A percentile compares a stretch with the other conserved stretches of the same genome.
phyloP scores from a whole-genome alignment of 2,113 vertebrate species.

The Cottus gobio region DNA sequence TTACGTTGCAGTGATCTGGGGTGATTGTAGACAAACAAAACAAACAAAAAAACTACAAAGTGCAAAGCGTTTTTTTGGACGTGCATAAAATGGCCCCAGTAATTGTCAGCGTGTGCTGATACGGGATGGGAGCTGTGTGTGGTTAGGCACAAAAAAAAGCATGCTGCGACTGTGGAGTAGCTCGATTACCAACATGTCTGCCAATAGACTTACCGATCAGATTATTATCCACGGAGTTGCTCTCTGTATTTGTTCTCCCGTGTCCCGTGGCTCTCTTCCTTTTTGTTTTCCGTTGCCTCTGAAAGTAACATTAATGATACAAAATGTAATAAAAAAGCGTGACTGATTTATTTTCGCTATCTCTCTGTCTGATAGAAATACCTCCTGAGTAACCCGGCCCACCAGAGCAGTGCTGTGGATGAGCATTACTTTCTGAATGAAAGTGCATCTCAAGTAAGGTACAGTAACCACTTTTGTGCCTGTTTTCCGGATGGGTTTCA shows the following conservation, averaged over 20 bases:
- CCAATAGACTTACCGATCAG: background rate
- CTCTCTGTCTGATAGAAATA: conserved; percentile 77
- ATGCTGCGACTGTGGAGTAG: conserved; percentile 4
- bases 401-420: conserved; percentile 84
- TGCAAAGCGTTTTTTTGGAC: background rate
- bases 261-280: background rate
- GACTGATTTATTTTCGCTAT: background rate
- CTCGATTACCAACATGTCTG: background rate
- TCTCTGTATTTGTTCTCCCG: background rate
- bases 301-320: background rate
- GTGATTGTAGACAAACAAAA: background rate
- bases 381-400: conserved; percentile 83
- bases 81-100: background rate
- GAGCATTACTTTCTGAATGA: conserved; percentile 87
- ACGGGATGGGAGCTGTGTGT: background rate
- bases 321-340: background rate
- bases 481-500: background rate
- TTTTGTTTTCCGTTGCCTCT: background rate
- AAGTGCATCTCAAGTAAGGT: conserved; percentile 86
- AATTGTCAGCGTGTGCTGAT: conserved; percentile 7
- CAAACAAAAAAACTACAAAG: background rate
- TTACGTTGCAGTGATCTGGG: background rate
- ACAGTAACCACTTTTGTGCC: conserved; percentile 13
- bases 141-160: background rate
- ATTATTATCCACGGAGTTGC: background rate